These are phyloP conservation scores for Tokudaia muenninki DNA, from an alignment of 2,797 vertebrate genomes.

Conservation along the genomic window DNA sequence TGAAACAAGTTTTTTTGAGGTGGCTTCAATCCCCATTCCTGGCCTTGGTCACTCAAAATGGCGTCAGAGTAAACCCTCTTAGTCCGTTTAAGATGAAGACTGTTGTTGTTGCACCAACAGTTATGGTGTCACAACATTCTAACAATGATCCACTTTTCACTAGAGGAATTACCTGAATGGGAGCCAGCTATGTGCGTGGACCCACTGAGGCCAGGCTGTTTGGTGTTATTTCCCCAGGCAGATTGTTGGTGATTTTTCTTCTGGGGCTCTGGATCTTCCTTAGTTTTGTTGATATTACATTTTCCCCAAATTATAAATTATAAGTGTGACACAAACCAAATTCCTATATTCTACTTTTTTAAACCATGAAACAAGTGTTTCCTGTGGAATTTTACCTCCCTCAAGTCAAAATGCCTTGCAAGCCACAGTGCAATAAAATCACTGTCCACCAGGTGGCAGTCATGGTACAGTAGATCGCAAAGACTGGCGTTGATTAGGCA, in stretches of 20 bases:
- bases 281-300: neutral
- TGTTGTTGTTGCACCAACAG: neutral
- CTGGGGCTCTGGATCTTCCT: no score
- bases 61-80: neutral
- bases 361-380: neutral
- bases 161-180: neutral
- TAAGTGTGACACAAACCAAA: neutral
- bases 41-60: neutral
- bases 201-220: neutral
- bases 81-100: neutral
- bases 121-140: neutral
- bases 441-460: constrained; percentile 37
- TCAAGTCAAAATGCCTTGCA: neutral
- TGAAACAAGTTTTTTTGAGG: neutral
- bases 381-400: neutral
- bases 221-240: neutral
- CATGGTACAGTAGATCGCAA: neutral
- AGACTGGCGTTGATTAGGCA: neutral
- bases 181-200: neutral
- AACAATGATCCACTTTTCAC: neutral
- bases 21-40: neutral
- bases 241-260: neutral
- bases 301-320: neutral
- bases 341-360: neutral
- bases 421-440: neutral